Evolutionary conservation across 2,888 invertebrate species (phyloP).

Genomic region (Acanthosepion pharaonis): DNA sequence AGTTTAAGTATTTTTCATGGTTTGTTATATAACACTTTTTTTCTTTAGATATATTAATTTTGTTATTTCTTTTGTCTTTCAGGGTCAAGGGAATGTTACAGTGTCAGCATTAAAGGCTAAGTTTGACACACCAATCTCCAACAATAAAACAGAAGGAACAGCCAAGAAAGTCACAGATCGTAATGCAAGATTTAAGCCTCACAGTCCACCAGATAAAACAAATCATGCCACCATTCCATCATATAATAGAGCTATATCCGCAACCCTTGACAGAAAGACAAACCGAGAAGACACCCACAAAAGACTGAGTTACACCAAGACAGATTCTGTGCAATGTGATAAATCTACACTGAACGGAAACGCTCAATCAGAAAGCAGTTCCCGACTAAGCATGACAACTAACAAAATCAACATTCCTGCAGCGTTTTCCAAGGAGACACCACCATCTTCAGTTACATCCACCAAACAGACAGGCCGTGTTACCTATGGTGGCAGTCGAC

Average conservation of each 20-base stretch:
- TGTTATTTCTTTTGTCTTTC: slow-evolving; percentile 15
- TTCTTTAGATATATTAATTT: background rate
- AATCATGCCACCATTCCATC: background rate
- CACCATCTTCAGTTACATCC: background rate
- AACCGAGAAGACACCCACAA: background rate
- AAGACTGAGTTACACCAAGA: background rate
- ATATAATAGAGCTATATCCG: background rate
- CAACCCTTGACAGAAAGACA: slow-evolving; percentile 18
- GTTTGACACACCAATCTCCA: slow-evolving; percentile 23
- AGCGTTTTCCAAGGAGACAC: background rate
- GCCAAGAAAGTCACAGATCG: slow-evolving; percentile 12
- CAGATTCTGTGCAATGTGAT: slow-evolving; percentile 3
- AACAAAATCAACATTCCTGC: slow-evolving; percentile 42
- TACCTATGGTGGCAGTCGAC: background rate
- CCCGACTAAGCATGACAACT: slow-evolving; percentile 36
- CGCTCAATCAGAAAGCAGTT: background rate
- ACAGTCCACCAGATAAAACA: slow-evolving; percentile 25
- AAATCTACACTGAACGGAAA: slow-evolving; percentile 4
- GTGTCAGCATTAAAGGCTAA: slow-evolving; percentile 36
- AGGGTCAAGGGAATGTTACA: slow-evolving; percentile 41
- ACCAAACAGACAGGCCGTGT: background rate
- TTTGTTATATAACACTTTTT: background rate
- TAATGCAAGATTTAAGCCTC: slow-evolving; percentile 33
- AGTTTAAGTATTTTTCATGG: too few species aligned
- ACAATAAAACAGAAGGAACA: slow-evolving; percentile 24